Evolutionary conservation across 2,888 invertebrate genomes (phyloP).

Genomic region (Polydrusus pterygomalis): DNA sequence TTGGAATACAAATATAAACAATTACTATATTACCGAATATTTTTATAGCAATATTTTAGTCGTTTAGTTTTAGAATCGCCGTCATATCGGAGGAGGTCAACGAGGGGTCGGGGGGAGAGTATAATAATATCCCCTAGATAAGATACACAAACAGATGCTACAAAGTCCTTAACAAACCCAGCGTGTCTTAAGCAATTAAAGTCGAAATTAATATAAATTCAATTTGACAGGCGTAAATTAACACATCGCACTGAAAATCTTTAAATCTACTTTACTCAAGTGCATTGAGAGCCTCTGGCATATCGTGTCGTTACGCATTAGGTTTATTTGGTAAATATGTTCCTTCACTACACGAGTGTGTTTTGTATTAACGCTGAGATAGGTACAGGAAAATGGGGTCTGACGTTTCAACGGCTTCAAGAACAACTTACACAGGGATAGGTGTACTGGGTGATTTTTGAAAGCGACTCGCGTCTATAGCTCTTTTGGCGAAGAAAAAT

Average conservation of each 20-base stretch:
- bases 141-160: no score
- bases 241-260: constrained; percentile 12
- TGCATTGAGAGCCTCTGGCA: constrained; percentile 34
- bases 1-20: no score
- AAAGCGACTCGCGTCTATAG: neutral
- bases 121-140: no score
- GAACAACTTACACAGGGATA: neutral
- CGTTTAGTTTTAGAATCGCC: no score
- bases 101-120: no score
- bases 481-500: neutral
- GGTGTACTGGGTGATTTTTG: neutral
- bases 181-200: neutral
- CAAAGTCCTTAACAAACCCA: neutral
- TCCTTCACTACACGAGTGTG: neutral
- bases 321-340: constrained; percentile 2
- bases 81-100: no score
- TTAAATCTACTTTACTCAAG: constrained; percentile 34
- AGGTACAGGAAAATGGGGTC: neutral
- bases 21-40: no score
- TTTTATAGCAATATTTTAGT: no score
- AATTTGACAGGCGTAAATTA: constrained; percentile 11
- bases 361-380: constrained; percentile 3
- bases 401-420: constrained; percentile 14
- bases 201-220: neutral
- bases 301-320: neutral